phyloP scores from a whole-genome alignment of 35 echinoderm and acorn worm species.

The Ptychodera flava region DNA sequence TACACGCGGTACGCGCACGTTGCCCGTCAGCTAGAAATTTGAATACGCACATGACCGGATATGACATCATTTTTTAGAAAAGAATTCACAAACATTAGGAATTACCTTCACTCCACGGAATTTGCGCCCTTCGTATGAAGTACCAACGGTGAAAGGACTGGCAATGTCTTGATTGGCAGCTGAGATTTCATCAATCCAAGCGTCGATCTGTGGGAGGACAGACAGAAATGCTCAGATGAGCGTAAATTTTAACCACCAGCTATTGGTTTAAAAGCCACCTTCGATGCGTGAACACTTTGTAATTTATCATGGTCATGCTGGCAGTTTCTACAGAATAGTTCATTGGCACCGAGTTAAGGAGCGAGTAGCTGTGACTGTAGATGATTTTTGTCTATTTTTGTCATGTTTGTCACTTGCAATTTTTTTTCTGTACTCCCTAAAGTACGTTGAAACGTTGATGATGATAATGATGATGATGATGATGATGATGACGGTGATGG shows the following conservation, averaged over 20 bases:
- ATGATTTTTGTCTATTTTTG: too few species aligned
- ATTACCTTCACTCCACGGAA: constrained; percentile 43
- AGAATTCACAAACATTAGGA: neutral
- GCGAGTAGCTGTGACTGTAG: neutral
- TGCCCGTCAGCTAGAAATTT: too few species aligned
- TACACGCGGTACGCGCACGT: too few species aligned
- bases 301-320: neutral
- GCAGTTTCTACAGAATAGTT: neutral
- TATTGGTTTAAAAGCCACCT: neutral
- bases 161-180: constrained; percentile 20
- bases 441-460: too few species aligned
- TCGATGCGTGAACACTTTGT: neutral
- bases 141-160: constrained; percentile 15
- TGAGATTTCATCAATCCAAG: constrained; percentile 48
- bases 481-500: constrained; percentile 8
- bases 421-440: too few species aligned
- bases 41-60: too few species aligned
- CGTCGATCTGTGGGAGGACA: constrained; percentile 41
- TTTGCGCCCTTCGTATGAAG: constrained; percentile 49
- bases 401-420: too few species aligned
- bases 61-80: too few species aligned
- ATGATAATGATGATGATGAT: constrained; percentile 9
- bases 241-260: neutral
- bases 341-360: neutral
- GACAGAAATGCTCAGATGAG: neutral